phyloP scores from a whole-genome alignment of 2,888 invertebrate genomes.

The Pachydiplax longipennis region DNA sequence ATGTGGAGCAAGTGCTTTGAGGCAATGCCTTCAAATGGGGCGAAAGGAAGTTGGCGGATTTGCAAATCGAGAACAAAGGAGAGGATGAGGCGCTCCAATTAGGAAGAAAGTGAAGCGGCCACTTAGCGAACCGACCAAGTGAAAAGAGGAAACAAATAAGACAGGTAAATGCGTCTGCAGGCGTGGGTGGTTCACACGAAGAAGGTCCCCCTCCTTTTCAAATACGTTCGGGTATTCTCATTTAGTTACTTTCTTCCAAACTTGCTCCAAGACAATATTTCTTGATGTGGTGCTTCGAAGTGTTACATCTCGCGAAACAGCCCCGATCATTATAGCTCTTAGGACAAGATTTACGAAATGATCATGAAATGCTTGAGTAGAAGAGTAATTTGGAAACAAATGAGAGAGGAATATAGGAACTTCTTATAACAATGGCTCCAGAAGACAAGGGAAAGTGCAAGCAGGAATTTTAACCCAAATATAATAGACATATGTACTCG shows the following conservation, averaged over 20 bases:
- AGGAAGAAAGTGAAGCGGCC: not conserved
- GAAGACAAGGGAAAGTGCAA: too few relatives aligned
- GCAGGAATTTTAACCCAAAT: too few relatives aligned
- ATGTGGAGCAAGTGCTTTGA: not conserved
- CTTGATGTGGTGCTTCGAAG: too few relatives aligned
- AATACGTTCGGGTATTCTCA: not conserved
- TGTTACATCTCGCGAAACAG: too few relatives aligned
- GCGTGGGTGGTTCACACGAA: not conserved
- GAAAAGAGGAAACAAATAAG: not conserved
- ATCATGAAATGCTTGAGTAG: too few relatives aligned
- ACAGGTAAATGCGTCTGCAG: not conserved
- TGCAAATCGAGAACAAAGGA: not conserved
- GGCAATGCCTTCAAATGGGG: not conserved
- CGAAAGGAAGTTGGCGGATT: not conserved
- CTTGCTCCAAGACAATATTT: too few relatives aligned
- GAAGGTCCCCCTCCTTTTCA: not conserved
- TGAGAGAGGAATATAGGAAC: too few relatives aligned
- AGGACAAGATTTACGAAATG: too few relatives aligned
- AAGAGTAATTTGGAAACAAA: too few relatives aligned
- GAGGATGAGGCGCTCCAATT: not conserved
- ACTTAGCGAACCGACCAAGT: not conserved
- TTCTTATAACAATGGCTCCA: too few relatives aligned
- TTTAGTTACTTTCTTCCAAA: not conserved
- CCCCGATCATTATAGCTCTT: too few relatives aligned
- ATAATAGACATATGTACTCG: too few relatives aligned